Conservation (phyloP, 2,797 vertebrate genomes). For the Avahi laniger region DNA sequence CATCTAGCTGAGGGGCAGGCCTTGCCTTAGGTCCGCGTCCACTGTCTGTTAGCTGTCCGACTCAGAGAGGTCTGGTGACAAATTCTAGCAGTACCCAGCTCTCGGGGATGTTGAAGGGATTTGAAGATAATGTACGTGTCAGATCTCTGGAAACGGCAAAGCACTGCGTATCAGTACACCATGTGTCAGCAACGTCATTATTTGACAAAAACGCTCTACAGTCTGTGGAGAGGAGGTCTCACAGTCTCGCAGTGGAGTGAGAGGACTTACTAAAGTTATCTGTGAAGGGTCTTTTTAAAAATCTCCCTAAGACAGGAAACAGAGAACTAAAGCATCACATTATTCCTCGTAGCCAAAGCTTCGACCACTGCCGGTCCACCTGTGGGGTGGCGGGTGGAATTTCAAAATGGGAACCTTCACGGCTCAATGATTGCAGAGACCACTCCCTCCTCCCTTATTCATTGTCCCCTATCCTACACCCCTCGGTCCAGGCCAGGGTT, state of each 20-base stretch:
- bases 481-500: not conserved
- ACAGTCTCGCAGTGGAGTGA: not conserved
- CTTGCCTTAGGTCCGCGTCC: not conserved
- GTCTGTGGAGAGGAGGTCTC: not conserved
- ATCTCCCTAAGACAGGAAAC: not conserved
- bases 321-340: not conserved
- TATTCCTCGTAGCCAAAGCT: not conserved
- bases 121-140: not conserved
- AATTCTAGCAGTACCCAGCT: not conserved
- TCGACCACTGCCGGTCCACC: not conserved
- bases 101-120: not conserved
- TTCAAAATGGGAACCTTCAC: not conserved
- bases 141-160: not conserved
- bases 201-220: not conserved
- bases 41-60: not conserved
- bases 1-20: not conserved
- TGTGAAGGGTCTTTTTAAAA: not conserved
- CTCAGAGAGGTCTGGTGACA: not conserved
- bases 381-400: not conserved
- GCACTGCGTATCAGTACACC: fast-evolving
- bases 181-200: not conserved
- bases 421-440: not conserved
- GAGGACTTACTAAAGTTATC: not conserved
- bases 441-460: not conserved
- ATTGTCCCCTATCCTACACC: not conserved